A percentile compares a stretch with the other conserved stretches of the same genome.
These are phyloP conservation scores for Neocloeon triangulifer DNA, from an alignment of 1,140 invertebrate genomes.

Conservation along the genomic window DNA sequence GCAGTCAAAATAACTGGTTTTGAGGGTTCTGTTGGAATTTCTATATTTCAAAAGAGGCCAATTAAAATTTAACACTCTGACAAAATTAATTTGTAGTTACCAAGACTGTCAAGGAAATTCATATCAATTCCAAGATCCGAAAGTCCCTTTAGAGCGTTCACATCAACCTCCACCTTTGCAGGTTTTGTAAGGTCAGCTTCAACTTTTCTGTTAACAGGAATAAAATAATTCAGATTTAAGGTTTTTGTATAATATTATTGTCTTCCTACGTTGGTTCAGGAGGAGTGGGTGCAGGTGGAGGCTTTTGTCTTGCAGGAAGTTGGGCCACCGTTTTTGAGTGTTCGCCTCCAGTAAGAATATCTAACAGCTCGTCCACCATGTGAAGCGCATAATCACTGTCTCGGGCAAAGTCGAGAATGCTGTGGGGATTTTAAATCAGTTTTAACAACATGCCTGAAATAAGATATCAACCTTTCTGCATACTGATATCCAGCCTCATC, in stretches of 20 bases:
- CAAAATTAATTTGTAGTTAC: slow-evolving; percentile 24
- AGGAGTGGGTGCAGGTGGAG: slow-evolving; percentile 9
- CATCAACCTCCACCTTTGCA: slow-evolving; percentile 38
- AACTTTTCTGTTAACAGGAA: neutral
- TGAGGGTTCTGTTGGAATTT: neutral
- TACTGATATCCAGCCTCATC: slow-evolving; percentile 72
- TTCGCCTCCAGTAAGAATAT: slow-evolving; percentile 62
- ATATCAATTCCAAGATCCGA: slow-evolving; percentile 64
- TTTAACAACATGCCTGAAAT: no score
- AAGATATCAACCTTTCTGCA: slow-evolving; percentile 38
- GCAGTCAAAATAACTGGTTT: slow-evolving; percentile 10
- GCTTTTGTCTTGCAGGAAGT: slow-evolving; percentile 32
- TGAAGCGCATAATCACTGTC: slow-evolving; percentile 58
- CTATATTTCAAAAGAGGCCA: neutral
- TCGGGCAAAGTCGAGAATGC: slow-evolving; percentile 61
- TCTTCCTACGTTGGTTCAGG: slow-evolving; percentile 25
- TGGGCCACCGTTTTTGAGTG: slow-evolving; percentile 51
- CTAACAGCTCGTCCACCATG: slow-evolving; percentile 65
- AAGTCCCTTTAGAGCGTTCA: slow-evolving; percentile 46
- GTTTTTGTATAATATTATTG: slow-evolving; percentile 5
- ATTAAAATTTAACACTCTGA: neutral
- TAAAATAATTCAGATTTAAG: neutral
- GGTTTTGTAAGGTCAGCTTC: slow-evolving; percentile 3
- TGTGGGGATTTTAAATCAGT: no score
- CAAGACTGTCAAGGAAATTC: slow-evolving; percentile 52